Conservation (phyloP, 2,888 invertebrate species). For the Cheilosia urbana region DNA sequence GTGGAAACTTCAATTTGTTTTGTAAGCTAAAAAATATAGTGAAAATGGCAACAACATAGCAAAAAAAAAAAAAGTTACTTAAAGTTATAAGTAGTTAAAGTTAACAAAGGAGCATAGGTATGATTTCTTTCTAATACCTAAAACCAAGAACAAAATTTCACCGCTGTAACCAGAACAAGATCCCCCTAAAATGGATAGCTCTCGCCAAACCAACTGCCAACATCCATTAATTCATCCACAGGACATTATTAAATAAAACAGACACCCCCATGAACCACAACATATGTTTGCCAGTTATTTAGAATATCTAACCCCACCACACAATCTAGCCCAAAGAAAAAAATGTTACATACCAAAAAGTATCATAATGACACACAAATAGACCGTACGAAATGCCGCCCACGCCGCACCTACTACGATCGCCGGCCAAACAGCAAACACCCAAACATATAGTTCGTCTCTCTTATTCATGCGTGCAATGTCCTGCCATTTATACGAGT, state of each 20-base stretch:
- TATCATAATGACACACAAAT: conserved; percentile 44
- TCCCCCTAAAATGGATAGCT: not conserved
- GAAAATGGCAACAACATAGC: too few species aligned
- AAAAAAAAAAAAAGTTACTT: too few species aligned
- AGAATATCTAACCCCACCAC: conserved; percentile 43
- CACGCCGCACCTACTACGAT: conserved; percentile 24
- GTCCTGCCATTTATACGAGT: conserved; percentile 28
- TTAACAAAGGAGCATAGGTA: too few species aligned
- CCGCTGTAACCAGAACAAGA: not conserved
- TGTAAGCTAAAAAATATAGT: too few species aligned
- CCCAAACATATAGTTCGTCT: conserved; percentile 15
- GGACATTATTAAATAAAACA: conserved; percentile 63
- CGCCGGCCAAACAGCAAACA: not conserved
- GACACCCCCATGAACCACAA: conserved; percentile 48
- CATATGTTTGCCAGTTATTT: conserved; percentile 70
- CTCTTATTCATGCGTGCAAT: conserved; percentile 17
- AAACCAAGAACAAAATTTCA: too few species aligned
- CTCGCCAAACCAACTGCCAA: conserved; percentile 34
- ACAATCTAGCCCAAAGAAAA: conserved; percentile 5
- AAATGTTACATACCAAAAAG: conserved; percentile 13
- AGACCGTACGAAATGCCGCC: conserved; percentile 47
- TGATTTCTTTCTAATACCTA: too few species aligned
- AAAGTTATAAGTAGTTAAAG: too few species aligned
- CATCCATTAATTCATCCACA: conserved; percentile 45
- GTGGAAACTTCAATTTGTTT: too few species aligned